Percentiles rank a stretch among this genome's conserved stretches.
Conservation (phyloP, 1,140 invertebrate species). For the Octopus bimaculoides region DNA sequence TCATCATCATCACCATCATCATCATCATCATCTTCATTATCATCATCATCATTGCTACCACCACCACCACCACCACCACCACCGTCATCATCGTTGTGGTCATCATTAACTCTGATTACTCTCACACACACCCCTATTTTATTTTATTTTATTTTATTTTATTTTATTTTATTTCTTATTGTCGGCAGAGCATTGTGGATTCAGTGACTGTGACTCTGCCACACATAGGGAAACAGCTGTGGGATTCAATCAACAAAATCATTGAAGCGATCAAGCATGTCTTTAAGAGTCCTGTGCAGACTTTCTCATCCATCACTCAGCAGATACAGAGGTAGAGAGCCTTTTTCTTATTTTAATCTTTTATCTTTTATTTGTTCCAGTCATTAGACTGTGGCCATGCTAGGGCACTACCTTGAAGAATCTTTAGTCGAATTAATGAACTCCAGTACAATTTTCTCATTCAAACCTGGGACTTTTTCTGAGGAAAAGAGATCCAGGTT, state of each 20-base stretch:
- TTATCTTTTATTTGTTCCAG: no score
- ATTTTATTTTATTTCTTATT: neutral
- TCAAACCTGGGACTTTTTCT: no score
- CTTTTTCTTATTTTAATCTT: no score
- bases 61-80: neutral
- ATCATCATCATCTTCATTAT: neutral
- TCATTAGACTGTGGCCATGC: no score
- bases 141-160: no score
- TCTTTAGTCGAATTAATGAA: no score
- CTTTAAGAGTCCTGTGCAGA: conserved; percentile 29
- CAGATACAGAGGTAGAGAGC: neutral
- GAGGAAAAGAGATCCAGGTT: no score
- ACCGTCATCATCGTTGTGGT: neutral
- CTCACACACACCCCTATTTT: no score
- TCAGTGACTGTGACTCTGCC: conserved; percentile 30
- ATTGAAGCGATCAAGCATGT: conserved; percentile 29
- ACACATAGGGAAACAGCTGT: conserved; percentile 25
- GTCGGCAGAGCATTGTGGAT: conserved; percentile 21
- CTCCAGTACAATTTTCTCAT: no score
- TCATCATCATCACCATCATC: neutral
- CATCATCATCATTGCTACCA: neutral
- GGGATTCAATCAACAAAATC: conserved; percentile 23
- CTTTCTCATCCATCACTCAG: conserved; percentile 23
- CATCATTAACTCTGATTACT: neutral
- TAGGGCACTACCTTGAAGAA: no score